Conservation (phyloP, 2,113 vertebrate species). For the Campylomormyrus tamandua region DNA sequence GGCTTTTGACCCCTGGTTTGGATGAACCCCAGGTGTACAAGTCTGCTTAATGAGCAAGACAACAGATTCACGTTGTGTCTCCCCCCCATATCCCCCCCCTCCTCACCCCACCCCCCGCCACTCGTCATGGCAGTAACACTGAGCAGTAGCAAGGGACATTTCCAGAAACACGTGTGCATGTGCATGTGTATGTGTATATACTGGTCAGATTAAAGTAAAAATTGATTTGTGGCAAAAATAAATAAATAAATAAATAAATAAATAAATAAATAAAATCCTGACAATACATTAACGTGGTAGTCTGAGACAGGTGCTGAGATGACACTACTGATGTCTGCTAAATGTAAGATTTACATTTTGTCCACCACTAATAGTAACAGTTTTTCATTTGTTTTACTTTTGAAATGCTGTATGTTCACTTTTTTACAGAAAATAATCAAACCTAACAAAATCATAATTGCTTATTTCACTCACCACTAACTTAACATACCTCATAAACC, state of each 20-base stretch:
- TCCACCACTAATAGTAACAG: not conserved
- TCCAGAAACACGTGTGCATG: not conserved
- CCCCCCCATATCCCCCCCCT: not conserved
- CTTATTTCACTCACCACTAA: not conserved
- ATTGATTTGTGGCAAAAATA: not conserved
- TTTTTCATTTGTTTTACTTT: not conserved
- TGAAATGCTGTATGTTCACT: not conserved
- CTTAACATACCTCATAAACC: not conserved
- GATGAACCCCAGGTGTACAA: slow-evolving; percentile 61
- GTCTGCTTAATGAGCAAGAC: slow-evolving; percentile 53
- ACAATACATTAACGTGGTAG: not conserved
- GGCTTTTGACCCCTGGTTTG: slow-evolving; percentile 51
- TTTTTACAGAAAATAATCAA: not conserved
- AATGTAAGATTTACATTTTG: not conserved
- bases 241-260: not conserved
- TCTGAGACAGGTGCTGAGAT: not conserved
- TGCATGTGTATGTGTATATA: not conserved
- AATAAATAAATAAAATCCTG: not conserved
- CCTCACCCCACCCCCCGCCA: not conserved
- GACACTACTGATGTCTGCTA: not conserved
- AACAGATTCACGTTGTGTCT: slow-evolving; percentile 20
- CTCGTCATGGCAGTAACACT: not conserved
- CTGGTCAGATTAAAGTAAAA: not conserved
- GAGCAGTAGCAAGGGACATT: too few species aligned
- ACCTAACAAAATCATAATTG: not conserved